Percentiles rank a stretch among this genome's conserved stretches.
Evolutionary conservation across 2,113 vertebrate species (phyloP).

Genomic region (Oriolus oriolus): DNA sequence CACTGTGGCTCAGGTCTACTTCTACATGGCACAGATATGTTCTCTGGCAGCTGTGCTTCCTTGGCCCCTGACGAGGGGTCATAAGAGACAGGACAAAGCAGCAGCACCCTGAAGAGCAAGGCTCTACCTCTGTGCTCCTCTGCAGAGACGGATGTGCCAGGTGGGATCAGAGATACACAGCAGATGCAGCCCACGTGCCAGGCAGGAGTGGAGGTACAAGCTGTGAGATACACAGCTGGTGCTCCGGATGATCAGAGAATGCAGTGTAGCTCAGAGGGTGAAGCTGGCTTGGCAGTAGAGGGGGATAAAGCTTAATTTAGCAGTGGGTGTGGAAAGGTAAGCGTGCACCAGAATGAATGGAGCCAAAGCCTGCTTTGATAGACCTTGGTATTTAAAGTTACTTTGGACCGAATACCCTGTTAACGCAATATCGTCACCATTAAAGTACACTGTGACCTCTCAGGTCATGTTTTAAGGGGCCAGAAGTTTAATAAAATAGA

Average conservation of each 20-base stretch:
- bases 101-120: background rate
- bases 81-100: background rate
- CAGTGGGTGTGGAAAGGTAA: background rate
- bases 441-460: background rate
- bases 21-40: background rate
- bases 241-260: background rate
- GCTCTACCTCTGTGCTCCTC: background rate
- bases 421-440: background rate
- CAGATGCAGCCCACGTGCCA: background rate
- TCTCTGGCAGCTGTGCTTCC: background rate
- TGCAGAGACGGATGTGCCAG: fast-evolving
- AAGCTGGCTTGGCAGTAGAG: background rate
- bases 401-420: background rate
- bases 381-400: background rate
- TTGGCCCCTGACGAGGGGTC: background rate
- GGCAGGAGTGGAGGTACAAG: background rate
- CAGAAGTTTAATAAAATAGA: background rate
- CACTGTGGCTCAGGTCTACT: background rate
- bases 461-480: background rate
- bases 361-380: background rate
- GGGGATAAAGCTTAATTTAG: background rate
- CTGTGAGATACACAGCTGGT: background rate
- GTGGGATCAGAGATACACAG: background rate
- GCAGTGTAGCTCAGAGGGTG: background rate
- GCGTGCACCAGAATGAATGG: background rate